Conservation (phyloP, 2,113 vertebrate species). For the Hemibagrus wyckioides region DNA sequence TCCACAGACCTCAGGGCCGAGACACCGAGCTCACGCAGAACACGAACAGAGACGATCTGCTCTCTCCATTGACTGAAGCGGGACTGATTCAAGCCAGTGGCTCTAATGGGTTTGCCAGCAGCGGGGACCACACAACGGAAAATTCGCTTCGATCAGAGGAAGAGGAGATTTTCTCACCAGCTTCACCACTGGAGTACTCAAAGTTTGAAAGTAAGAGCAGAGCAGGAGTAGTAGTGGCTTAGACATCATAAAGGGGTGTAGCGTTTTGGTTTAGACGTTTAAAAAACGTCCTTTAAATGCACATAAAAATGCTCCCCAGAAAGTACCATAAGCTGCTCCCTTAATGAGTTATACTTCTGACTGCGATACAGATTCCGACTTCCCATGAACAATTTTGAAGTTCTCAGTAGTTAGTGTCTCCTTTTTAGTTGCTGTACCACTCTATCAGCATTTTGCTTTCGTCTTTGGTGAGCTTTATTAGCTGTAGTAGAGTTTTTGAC, state of each 20-base stretch:
- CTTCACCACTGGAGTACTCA: slow-evolving; percentile 61
- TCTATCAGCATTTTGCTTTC: not conserved
- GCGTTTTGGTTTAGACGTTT: not conserved
- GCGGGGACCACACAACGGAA: slow-evolving; percentile 27
- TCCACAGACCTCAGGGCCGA: slow-evolving; percentile 32
- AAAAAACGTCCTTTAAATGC: not conserved
- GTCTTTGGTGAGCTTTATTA: not conserved
- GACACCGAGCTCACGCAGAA: slow-evolving; percentile 36
- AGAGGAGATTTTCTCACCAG: slow-evolving; percentile 51
- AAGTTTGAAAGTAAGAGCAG: slow-evolving; percentile 85
- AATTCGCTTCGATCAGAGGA: slow-evolving; percentile 34
- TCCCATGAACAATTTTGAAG: not conserved
- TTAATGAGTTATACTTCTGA: not conserved
- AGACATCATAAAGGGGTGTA: not conserved
- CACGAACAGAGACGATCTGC: slow-evolving; percentile 41
- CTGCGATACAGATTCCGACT: too few species aligned
- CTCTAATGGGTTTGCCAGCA: slow-evolving; percentile 27
- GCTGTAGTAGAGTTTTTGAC: not conserved
- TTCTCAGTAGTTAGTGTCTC: not conserved
- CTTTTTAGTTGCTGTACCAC: not conserved
- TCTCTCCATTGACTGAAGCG: slow-evolving; percentile 56
- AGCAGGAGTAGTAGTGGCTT: not conserved
- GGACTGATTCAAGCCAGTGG: not conserved
- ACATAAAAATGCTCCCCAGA: not conserved
- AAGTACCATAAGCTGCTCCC: not conserved